These are phyloP conservation scores for Lycaena phlaeas DNA, from an alignment of 2,888 invertebrate species.

Conservation along the genomic window DNA sequence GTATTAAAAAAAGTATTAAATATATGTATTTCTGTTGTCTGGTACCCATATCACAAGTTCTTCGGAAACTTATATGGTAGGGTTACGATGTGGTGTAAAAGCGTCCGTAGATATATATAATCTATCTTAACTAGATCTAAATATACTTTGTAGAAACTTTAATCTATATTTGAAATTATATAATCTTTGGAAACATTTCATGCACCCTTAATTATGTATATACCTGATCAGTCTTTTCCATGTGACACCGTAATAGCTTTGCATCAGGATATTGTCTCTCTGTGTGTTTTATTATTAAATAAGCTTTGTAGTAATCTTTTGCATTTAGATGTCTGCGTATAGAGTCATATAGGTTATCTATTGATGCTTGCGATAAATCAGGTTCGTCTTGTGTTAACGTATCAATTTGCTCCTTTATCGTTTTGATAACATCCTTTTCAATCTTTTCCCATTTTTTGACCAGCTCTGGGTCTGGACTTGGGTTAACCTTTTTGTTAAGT, in stretches of 20 bases:
- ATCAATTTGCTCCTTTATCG: conserved; percentile 64
- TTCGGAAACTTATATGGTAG: no score
- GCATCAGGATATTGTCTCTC: conserved; percentile 63
- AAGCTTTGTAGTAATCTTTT: conserved; percentile 67
- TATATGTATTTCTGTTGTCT: no score
- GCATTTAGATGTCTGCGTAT: conserved; percentile 56
- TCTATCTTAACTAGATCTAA: no score
- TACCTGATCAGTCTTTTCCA: conserved; percentile 67
- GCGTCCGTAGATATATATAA: no score
- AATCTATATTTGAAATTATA: no score
- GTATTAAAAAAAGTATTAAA: no score
- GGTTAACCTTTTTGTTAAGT: conserved; percentile 65
- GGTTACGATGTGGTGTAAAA: no score
- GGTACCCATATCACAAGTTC: no score
- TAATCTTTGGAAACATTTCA: no score
- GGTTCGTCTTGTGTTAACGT: conserved; percentile 59
- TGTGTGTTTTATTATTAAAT: conserved; percentile 58
- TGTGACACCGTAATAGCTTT: conserved; percentile 53
- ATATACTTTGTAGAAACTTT: no score
- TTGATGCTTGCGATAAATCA: conserved; percentile 51
- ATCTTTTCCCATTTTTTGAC: conserved; percentile 69
- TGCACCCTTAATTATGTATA: no score
- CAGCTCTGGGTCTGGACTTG: conserved; percentile 53
- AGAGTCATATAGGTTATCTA: conserved; percentile 55
- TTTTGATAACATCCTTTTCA: conserved; percentile 57